Percentiles rank a stretch among this genome's conserved stretches.
Conservation (phyloP, 2,888 invertebrate genomes). For the Melieria omissa region DNA sequence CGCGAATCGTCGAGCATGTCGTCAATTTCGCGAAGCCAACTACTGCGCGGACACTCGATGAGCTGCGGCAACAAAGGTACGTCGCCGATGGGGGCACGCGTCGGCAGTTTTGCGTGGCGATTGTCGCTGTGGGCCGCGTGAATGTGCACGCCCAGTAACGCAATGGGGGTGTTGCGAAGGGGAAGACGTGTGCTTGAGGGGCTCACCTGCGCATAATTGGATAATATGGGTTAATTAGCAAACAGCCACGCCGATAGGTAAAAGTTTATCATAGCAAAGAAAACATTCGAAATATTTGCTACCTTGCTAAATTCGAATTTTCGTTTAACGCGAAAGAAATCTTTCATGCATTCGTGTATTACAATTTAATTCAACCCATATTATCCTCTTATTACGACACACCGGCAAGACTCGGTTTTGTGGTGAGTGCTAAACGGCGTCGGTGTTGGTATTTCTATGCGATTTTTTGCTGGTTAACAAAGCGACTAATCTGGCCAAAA, state of each 20-base stretch:
- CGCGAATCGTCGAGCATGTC: constrained; percentile 52
- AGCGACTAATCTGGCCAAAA: too few relatives aligned
- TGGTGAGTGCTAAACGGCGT: background rate
- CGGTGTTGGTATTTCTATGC: constrained; percentile 44
- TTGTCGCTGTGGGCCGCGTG: background rate
- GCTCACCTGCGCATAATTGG: constrained; percentile 58
- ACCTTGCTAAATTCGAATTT: background rate
- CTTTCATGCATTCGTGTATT: constrained; percentile 25
- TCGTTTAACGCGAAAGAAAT: background rate
- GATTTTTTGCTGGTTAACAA: too few relatives aligned
- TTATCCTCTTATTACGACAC: constrained; percentile 56
- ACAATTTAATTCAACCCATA: constrained; percentile 56
- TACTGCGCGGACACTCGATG: constrained; percentile 56
- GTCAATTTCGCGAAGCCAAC: constrained; percentile 57
- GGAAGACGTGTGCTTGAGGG: constrained; percentile 44
- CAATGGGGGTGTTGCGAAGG: background rate
- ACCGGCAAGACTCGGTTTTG: background rate
- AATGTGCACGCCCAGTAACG: background rate
- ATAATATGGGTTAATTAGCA: constrained; percentile 59
- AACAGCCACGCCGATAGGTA: too few relatives aligned
- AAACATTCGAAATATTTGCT: background rate
- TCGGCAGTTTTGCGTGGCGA: background rate
- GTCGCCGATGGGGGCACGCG: constrained; percentile 53
- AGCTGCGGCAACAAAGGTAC: constrained; percentile 43
- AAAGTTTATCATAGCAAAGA: background rate